Percentiles rank a stretch among this genome's conserved stretches.
These are phyloP conservation scores for Petrosia ficiformis DNA, from an alignment of 37 sponge, comb jelly and placozoan species.

Conservation along the genomic window DNA sequence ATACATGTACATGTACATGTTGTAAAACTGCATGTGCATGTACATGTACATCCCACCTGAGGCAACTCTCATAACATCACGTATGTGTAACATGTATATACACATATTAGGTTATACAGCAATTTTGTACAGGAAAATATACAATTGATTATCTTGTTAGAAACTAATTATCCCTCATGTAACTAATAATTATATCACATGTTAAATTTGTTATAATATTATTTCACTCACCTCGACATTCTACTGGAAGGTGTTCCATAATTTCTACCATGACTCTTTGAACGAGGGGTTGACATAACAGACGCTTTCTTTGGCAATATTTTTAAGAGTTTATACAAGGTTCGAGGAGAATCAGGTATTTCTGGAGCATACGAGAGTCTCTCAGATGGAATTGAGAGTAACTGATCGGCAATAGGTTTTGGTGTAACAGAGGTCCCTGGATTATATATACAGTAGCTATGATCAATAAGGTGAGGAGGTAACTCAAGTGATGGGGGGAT, in stretches of 20 bases:
- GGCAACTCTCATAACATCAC: no score
- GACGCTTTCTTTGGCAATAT: constrained; percentile 38
- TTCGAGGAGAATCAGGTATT: constrained; percentile 55
- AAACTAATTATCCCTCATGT: no score
- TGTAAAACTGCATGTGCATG: background rate
- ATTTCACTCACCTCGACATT: constrained; percentile 8
- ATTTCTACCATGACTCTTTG: background rate
- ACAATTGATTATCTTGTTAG: no score
- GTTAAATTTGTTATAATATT: background rate
- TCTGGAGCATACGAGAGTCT: constrained; percentile 78
- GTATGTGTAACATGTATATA: background rate
- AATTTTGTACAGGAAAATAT: no score
- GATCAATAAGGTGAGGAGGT: constrained; percentile 54
- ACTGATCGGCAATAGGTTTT: background rate
- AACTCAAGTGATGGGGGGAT: constrained; percentile 27
- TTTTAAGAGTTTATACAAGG: constrained; percentile 72
- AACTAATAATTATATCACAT: no score
- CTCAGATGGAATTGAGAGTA: constrained; percentile 51
- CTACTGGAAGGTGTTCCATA: background rate
- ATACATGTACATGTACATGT: background rate
- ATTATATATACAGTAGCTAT: constrained; percentile 64
- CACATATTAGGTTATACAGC: no score
- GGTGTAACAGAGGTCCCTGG: constrained; percentile 13
- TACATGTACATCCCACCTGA: background rate
- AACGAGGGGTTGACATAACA: background rate